Base-by-base conservation (phyloP, 2,797 vertebrate genomes). In the Hippopotamyrus pictus region DNA sequence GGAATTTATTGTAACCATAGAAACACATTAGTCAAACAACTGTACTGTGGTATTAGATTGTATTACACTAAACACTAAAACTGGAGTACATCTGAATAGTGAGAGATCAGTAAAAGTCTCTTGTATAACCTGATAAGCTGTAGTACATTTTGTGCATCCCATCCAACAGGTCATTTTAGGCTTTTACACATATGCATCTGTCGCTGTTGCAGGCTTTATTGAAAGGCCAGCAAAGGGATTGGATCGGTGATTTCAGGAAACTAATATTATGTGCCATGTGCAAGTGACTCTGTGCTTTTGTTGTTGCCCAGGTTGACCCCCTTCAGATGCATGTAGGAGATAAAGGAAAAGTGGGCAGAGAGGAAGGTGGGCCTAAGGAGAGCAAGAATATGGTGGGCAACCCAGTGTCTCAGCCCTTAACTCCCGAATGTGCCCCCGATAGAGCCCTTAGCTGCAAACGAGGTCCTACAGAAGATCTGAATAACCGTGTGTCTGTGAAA, bases 311-410 rank as follows among this genome's bases (percentile, higher is more conserved):
- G 96, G 96, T 96, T 95, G 95, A 97, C 95, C 94, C 94, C 94
- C 95, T 95, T 94, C 96, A 96, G 95, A 96, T 96, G 96, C 96
- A 96, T 95, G 95, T 96, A 94, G 95, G 94, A 94, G 95, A 96
- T 96, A 95, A 94, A 94, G 95, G 94, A 93, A 94, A 94, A 92
- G 94, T 96, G 94, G 96, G 94, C 95, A 95, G 94, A 96, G 95
- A 96, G 93, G 95, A 94, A 93, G 92, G 96, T 94, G 94, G 95
- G 95, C 94, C 93, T 90, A 94, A 92, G 94, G 93, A 92, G 91
- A 94, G 94, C 91, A 94, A 94, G 92, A 96, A 93, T 92, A 97
- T 96, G 96, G 96, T 96, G 95, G 96, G 96, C 91, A 96, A 96
- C 92, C 95, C 96, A 91, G 94, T 96, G 7, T 53, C 89, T 90